Evolutionary conservation across 2,888 invertebrate genomes (phyloP).

Genomic region (Dione juno): DNA sequence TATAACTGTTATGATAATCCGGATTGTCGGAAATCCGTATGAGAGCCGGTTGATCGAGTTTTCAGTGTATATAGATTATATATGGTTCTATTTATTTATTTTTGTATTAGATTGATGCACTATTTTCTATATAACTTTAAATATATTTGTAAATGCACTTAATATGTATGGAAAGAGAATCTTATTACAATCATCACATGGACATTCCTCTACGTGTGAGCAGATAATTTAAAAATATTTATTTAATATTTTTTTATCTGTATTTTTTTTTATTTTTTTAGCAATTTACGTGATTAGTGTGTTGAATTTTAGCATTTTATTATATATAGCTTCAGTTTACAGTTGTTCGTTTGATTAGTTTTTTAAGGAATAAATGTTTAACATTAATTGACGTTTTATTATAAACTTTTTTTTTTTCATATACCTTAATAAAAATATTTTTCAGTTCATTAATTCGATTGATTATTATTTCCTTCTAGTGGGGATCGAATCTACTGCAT

Average conservation of each 20-base stretch:
- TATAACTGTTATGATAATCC: no score
- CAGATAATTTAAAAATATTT: constrained; percentile 24
- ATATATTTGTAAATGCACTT: constrained; percentile 10
- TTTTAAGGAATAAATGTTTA: constrained; percentile 57
- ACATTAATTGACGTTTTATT: constrained; percentile 38
- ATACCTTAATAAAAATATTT: not conserved
- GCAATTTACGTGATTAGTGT: constrained; percentile 39
- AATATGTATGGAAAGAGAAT: constrained; percentile 34
- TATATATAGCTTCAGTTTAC: constrained; percentile 58
- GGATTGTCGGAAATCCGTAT: no score
- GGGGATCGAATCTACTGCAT: no score
- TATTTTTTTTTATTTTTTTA: constrained; percentile 46
- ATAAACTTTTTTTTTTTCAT: not conserved
- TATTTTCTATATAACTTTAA: not conserved
- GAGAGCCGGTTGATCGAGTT: no score
- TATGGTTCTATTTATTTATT: not conserved
- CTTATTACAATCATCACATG: constrained; percentile 42
- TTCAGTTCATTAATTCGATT: no score
- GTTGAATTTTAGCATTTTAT: constrained; percentile 61
- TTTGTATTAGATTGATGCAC: not conserved
- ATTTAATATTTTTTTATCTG: not conserved
- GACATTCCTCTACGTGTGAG: constrained; percentile 53
- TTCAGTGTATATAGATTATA: not conserved
- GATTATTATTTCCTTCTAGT: no score
- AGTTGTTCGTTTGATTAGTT: constrained; percentile 60